Percentiles rank a stretch among this genome's conserved stretches.
Evolutionary conservation across 2,113 vertebrate genomes (phyloP).

Genomic region (Psittacula cyanocephala): DNA sequence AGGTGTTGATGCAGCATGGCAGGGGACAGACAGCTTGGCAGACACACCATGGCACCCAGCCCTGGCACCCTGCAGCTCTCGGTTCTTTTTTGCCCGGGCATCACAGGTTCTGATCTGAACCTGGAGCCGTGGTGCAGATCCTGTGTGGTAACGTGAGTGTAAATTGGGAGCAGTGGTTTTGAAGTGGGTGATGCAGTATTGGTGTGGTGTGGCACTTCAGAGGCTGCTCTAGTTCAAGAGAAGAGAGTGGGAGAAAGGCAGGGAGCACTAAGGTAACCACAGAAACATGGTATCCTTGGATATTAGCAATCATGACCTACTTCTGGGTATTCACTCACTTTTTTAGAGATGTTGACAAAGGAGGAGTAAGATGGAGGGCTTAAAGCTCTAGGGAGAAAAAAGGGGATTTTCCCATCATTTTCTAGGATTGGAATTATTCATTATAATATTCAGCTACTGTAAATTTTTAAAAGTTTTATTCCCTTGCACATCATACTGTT

Average conservation of each 20-base stretch:
- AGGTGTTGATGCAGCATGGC: background rate
- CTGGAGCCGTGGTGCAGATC: background rate
- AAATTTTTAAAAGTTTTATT: background rate
- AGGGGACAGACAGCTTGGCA: background rate
- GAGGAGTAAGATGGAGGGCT: constrained; percentile 8
- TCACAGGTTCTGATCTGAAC: background rate
- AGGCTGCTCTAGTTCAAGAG: background rate
- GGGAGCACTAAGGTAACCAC: constrained; percentile 48
- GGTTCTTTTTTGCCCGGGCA: background rate
- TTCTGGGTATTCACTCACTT: constrained; percentile 55
- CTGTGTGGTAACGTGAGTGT: background rate
- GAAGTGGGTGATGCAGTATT: background rate
- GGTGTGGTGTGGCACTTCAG: background rate
- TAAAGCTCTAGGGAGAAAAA: background rate
- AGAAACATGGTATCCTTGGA: constrained; percentile 67
- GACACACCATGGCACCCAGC: background rate
- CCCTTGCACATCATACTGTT: background rate
- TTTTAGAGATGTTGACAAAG: constrained; percentile 35
- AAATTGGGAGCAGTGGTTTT: background rate
- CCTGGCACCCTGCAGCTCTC: background rate
- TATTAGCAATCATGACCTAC: constrained; percentile 67
- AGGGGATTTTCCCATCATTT: background rate
- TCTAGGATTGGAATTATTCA: background rate
- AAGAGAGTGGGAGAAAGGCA: background rate
- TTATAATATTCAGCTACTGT: background rate